A percentile compares a stretch with the other conserved stretches of the same genome.
Evolutionary conservation across 2,888 invertebrate genomes (phyloP).

Genomic region (Sinopyrophorus schimmeli): DNA sequence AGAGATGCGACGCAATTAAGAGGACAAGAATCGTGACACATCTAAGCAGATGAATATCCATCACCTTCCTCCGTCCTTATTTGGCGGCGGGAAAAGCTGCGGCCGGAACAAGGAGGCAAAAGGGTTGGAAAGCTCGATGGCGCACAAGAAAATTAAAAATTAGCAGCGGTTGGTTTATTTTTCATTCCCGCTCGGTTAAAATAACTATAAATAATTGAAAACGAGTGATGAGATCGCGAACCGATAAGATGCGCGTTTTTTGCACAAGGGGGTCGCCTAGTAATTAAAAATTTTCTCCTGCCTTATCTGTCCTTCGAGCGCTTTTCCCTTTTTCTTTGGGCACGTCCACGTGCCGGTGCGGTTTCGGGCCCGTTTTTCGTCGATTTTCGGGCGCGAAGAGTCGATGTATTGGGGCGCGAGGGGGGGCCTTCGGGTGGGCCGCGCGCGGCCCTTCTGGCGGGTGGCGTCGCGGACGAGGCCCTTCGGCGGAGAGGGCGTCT

Average conservation of each 20-base stretch:
- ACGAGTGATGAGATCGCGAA: conserved; percentile 49
- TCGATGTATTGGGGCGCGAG: too few relatives aligned
- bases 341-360: too few relatives aligned
- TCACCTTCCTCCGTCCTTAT: conserved; percentile 20
- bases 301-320: too few relatives aligned
- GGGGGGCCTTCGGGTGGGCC: too few relatives aligned
- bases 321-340: conserved; percentile 5
- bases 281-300: conserved; percentile 36
- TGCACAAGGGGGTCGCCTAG: conserved; percentile 28
- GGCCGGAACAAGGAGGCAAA: conserved; percentile 8
- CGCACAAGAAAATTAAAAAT: conserved; percentile 42
- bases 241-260: conserved; percentile 45
- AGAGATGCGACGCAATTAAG: conserved; percentile 34
- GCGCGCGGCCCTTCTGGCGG: conserved; percentile 15
- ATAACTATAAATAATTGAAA: conserved; percentile 55
- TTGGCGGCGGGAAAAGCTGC: not conserved
- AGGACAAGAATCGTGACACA: conserved; percentile 31
- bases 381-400: too few relatives aligned
- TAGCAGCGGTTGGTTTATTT: conserved; percentile 48
- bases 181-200: conserved; percentile 49
- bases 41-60: conserved; percentile 26
- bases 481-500: too few relatives aligned
- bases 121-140: conserved; percentile 13
- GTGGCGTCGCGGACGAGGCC: too few relatives aligned
- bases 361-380: too few relatives aligned